A percentile compares a stretch with the other conserved stretches of the same genome.
Evolutionary conservation across 2,888 invertebrate genomes (phyloP).

Genomic region (Hoplodrina ambigua): DNA sequence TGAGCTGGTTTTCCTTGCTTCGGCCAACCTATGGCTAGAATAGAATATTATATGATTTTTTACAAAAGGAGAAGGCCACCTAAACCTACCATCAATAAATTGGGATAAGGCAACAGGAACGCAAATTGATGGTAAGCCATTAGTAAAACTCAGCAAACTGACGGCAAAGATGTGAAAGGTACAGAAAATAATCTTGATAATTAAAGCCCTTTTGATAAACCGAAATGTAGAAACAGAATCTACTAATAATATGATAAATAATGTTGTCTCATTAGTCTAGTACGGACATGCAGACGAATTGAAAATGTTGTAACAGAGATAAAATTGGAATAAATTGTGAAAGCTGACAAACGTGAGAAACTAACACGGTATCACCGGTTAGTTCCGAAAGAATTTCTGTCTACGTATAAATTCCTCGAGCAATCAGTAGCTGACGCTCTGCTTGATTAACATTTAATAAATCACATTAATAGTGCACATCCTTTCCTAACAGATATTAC

Average conservation of each 20-base stretch:
- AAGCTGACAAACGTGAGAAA: conserved; percentile 62
- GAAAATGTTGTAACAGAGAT: conserved; percentile 59
- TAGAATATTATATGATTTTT: too few species aligned
- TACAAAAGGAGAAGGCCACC: background rate
- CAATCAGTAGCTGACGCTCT: conserved; percentile 33
- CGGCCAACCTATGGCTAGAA: too few species aligned
- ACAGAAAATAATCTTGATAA: conserved; percentile 2
- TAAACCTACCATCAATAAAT: background rate
- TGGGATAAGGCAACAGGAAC: background rate
- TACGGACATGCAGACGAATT: conserved; percentile 49
- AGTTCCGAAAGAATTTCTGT: conserved; percentile 53
- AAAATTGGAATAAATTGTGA: conserved; percentile 65
- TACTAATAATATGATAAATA: conserved; percentile 45
- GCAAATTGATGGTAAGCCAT: background rate
- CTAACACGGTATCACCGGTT: conserved; percentile 51
- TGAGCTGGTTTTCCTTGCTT: too few species aligned
- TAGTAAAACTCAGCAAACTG: conserved; percentile 3
- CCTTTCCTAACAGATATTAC: conserved; percentile 41
- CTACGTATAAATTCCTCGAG: conserved; percentile 40
- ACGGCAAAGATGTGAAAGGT: background rate
- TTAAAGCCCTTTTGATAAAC: conserved; percentile 16
- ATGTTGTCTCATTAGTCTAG: conserved; percentile 53
- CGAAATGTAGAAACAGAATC: conserved; percentile 14
- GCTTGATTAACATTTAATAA: conserved; percentile 37
- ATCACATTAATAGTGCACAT: conserved; percentile 48